Percentiles rank a stretch among this genome's conserved stretches.
phyloP scores from a whole-genome alignment of 2,113 vertebrate genomes.

The Clupea harengus region DNA sequence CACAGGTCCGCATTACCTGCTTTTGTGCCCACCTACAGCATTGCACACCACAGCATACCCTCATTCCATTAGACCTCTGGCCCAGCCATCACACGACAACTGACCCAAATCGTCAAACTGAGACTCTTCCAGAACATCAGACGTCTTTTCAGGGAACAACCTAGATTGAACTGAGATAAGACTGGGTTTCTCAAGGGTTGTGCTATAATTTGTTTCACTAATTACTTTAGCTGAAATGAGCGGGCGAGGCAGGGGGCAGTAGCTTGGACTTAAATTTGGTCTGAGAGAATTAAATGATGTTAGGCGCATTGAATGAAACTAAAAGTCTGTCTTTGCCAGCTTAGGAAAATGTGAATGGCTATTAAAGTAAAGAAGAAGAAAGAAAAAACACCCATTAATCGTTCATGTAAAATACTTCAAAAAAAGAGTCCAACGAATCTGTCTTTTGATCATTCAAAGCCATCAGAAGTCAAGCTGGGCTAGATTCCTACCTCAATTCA shows the following conservation, averaged over 20 bases:
- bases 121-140: background rate
- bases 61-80: background rate
- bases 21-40: background rate
- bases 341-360: background rate
- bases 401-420: background rate
- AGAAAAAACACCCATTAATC: background rate
- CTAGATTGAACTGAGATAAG: slow-evolving; percentile 4
- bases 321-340: background rate
- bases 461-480: background rate
- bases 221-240: slow-evolving; percentile 7
- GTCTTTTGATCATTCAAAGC: background rate
- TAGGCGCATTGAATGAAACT: background rate
- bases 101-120: background rate
- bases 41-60: background rate
- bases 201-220: background rate
- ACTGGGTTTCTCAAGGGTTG: background rate
- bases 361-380: background rate
- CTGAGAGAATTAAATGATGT: background rate
- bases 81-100: background rate
- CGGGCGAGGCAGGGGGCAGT: background rate
- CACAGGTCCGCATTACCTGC: background rate
- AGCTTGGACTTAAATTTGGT: background rate
- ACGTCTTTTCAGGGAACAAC: background rate
- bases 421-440: background rate
- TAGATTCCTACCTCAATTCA: too few relatives aligned